Conservation (phyloP, 2,113 vertebrate genomes). For the Halichoerus grypus region DNA sequence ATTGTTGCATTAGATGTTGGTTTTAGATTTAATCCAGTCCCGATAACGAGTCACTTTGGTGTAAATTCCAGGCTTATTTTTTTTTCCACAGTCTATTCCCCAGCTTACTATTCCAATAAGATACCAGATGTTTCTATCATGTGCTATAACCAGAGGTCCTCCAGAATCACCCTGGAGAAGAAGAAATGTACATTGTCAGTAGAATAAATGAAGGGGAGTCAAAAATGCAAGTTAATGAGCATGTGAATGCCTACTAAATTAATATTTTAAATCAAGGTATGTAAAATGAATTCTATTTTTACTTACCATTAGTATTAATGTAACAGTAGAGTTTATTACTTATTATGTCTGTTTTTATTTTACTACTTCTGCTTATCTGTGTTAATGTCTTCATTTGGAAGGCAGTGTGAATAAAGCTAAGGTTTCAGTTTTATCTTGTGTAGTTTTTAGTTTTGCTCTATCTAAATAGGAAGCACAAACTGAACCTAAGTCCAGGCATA, state of each 20-base stretch:
- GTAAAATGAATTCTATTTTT: conserved; percentile 23
- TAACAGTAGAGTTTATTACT: not conserved
- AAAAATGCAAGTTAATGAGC: not conserved
- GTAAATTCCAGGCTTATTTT: conserved; percentile 87
- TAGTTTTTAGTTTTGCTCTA: not conserved
- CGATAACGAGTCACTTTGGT: conserved; percentile 87
- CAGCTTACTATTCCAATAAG: conserved; percentile 90
- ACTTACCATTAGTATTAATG: not conserved
- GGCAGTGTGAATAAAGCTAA: not conserved
- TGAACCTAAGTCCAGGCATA: not conserved
- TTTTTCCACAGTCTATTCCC: conserved; percentile 86
- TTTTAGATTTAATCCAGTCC: conserved; percentile 86
- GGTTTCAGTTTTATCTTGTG: not conserved
- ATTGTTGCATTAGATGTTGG: conserved; percentile 64
- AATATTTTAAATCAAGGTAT: not conserved
- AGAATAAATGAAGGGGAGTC: not conserved
- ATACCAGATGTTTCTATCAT: conserved; percentile 85
- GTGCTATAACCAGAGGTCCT: conserved; percentile 88
- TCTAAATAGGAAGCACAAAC: not conserved
- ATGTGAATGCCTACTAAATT: not conserved
- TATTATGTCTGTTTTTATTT: not conserved
- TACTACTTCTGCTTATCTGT: not conserved
- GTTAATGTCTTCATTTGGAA: not conserved
- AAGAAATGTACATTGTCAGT: conserved; percentile 2
- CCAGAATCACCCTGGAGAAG: conserved; percentile 90